Percentiles rank a stretch among this genome's conserved stretches.
Conservation (phyloP, 2,888 invertebrate species). For the Rhabditophanes sp. region DNA sequence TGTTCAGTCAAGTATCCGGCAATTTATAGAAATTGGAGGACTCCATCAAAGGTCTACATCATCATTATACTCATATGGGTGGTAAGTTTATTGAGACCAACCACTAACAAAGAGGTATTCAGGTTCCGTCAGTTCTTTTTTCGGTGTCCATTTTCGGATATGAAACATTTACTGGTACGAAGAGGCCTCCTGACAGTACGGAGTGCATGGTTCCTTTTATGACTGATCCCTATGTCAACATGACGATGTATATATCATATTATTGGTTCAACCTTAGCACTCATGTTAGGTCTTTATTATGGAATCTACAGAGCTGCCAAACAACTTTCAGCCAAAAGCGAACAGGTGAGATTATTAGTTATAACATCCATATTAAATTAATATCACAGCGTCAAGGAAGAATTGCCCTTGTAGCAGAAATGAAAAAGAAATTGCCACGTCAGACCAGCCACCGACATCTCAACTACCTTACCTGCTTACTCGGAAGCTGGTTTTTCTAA, state of each 20-base stretch:
- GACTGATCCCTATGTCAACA: conserved; percentile 89
- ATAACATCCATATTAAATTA: too few species aligned
- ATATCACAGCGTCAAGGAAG: too few species aligned
- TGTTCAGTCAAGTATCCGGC: conserved; percentile 97
- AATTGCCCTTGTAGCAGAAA: too few species aligned
- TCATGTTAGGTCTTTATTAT: conserved; percentile 82
- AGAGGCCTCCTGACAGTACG: neutral
- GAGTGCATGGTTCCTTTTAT: conserved; percentile 87
- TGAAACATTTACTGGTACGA: conserved; percentile 81
- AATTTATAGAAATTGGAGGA: conserved; percentile 76
- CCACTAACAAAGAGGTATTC: conserved; percentile 1
- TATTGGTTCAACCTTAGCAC: conserved; percentile 68
- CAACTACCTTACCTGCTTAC: conserved; percentile 2
- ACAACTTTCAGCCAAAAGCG: conserved; percentile 35
- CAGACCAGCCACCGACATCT: too few species aligned
- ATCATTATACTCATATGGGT: conserved; percentile 39
- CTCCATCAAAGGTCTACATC: conserved; percentile 29
- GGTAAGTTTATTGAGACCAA: conserved; percentile 12
- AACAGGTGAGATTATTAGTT: too few species aligned
- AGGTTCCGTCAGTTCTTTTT: conserved; percentile 74
- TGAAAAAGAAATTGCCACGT: too few species aligned
- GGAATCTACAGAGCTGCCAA: conserved; percentile 47
- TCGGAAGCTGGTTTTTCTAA: conserved; percentile 12
- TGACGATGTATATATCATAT: conserved; percentile 52
- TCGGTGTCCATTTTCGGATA: conserved; percentile 96